phyloP scores from a whole-genome alignment of 2,113 vertebrate species.

The zebrafish (Danio rerio) region GRCz12tu NC_133188.1:32999501-33000000 shows the following conservation, averaged over 20 bases:
- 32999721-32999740: conserved; percentile 38
- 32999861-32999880: not conserved
- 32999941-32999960: conserved; percentile 33
- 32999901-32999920: conserved; percentile 9
- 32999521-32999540: conserved; percentile 67
- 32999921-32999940: conserved; percentile 8
- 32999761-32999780: conserved; percentile 28
- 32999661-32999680: conserved; percentile 57
- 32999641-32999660: conserved; percentile 55
- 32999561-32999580: conserved; percentile 46
- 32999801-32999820: conserved; percentile 18
- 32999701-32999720: conserved; percentile 50
- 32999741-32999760: not conserved
- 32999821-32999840: conserved; percentile 22
- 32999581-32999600: conserved; percentile 50
- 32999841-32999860: not conserved
- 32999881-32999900: conserved; percentile 27
- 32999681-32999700: conserved; percentile 63
- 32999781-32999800: not conserved
- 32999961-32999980: conserved; percentile 23
- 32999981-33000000: conserved; percentile 34
- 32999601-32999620: conserved; percentile 42
- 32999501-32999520: conserved; percentile 59
- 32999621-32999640: conserved; percentile 33
- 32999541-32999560: conserved; percentile 51